Evolutionary conservation across 2,888 invertebrate genomes (phyloP), one percentile per base, ranked within the genome.

Genomic region (Metalampra italica): DNA sequence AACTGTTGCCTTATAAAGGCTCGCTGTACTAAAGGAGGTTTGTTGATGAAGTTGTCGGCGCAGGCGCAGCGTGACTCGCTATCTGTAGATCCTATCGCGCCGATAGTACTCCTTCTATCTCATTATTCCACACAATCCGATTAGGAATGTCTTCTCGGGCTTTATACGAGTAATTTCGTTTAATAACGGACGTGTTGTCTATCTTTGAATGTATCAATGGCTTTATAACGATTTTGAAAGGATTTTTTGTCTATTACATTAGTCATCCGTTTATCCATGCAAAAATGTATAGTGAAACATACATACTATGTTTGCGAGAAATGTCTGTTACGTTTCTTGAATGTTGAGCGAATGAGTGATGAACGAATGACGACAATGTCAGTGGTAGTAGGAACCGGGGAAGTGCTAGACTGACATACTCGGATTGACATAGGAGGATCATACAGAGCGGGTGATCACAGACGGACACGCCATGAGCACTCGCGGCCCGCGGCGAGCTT

Each of bases 121-220:
- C 71, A 70, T 74, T 73, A 74, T 71, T 68, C 70, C 67, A 55
- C 60, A 62, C 71, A 67, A 76, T 76, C 68, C 71, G 76, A 77
- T 78, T 77, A 75, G 59, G 53, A 62, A 59, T 67, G 67, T 71
- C 64, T 66, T 62, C 60, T 60, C 55, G 53, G 54, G 61, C 60
- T 64, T 69, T 62, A 59, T 59, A 49, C 48, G 59, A 60, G 56
- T 66, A 66, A 56, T 57, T 55, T 56, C 48, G 46, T 55, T 54
- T 55, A 51, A 59, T 56, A 57, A 59, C 59, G 57, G 53, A 52
- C 65, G 57, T 64, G 54, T 59, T 64, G 48, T 58, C 54, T 56
- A 55, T 49, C 51, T 51, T 44, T 29, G 41, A 43, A 49, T 51
- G 49, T 38, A 43, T 54, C 49, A 49, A 50, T 42, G 48, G 47